These are phyloP conservation scores for Chaenogobius annularis DNA, from an alignment of 2,113 vertebrate species.

Conservation along the genomic window DNA sequence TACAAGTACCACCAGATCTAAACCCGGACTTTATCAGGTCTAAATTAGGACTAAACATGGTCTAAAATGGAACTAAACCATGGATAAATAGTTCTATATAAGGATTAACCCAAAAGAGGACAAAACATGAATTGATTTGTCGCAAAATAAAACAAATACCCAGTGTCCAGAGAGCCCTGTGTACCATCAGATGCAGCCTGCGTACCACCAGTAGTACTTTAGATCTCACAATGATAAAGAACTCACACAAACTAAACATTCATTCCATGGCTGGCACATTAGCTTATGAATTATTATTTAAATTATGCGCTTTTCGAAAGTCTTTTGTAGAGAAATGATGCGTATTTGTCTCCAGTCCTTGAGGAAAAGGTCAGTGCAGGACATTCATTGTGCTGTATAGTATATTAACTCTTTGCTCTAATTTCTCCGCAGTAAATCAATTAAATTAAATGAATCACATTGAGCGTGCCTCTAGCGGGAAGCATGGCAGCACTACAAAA, in stretches of 20 bases:
- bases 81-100: neutral
- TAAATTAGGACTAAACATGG: neutral
- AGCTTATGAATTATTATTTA: no score
- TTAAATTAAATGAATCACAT: neutral
- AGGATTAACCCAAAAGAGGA: neutral
- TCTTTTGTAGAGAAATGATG: no score
- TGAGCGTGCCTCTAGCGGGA: slow-evolving; percentile 16
- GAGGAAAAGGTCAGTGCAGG: slow-evolving; percentile 15
- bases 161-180: no score
- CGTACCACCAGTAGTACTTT: no score
- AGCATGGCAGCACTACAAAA: slow-evolving; percentile 31
- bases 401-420: neutral
- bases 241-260: no score
- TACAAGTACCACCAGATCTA: neutral
- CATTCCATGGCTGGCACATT: no score
- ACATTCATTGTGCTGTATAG: slow-evolving; percentile 3
- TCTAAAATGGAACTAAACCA: neutral
- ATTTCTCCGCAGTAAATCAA: neutral
- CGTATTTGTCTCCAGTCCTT: neutral
- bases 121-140: no score
- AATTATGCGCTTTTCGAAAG: no score
- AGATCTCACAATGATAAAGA: no score
- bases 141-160: no score
- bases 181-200: no score
- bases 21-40: no score